These are phyloP conservation scores for Plecturocebus donacophilus DNA, from an alignment of 2,113 vertebrate species.

Conservation along the genomic window DNA sequence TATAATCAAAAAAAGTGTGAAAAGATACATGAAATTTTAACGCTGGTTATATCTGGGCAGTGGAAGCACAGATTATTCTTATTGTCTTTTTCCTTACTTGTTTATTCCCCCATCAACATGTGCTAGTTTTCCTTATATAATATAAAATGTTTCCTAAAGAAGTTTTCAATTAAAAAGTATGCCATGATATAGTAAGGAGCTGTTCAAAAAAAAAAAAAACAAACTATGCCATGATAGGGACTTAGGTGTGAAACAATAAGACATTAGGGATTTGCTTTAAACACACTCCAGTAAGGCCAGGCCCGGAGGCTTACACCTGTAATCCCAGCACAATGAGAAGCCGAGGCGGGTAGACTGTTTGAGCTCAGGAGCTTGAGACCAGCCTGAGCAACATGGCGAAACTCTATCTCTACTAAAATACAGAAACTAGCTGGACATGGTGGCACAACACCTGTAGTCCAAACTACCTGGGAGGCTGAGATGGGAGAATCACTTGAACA, in stretches of 20 bases:
- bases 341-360: too few species aligned
- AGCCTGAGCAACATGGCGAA: too few species aligned
- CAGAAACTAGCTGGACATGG: too few species aligned
- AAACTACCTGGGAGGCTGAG: too few species aligned
- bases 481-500: too few species aligned
- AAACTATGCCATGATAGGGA: not conserved
- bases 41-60: not conserved
- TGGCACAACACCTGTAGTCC: too few species aligned
- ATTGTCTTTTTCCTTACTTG: not conserved
- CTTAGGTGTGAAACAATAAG: not conserved
- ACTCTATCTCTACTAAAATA: too few species aligned
- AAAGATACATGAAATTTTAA: not conserved
- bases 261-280: slow-evolving; percentile 12
- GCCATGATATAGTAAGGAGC: not conserved
- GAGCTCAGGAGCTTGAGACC: too few species aligned
- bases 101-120: not conserved
- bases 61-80: not conserved
- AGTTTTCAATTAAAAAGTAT: not conserved
- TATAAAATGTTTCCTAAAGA: not conserved
- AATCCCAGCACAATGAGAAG: too few species aligned
- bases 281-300: not conserved
- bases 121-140: not conserved
- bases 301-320: too few species aligned
- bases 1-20: not conserved
- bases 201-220: too few species aligned